Percentiles rank a stretch among this genome's conserved stretches.
Conservation (phyloP, 2,888 invertebrate genomes). For the Yponomeuta evonymella region DNA sequence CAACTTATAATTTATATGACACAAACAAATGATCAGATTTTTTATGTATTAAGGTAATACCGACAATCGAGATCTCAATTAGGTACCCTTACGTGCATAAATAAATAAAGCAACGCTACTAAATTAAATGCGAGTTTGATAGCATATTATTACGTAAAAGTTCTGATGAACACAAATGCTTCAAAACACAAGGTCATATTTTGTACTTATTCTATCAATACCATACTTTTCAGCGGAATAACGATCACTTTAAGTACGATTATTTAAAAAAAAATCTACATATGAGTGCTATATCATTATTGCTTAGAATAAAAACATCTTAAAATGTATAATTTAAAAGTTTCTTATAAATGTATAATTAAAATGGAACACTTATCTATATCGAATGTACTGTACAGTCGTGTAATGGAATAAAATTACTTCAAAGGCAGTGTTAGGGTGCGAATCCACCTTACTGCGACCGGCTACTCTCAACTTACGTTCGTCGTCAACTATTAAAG, state of each 20-base stretch:
- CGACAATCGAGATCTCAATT: conserved; percentile 12
- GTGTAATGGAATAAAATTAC: background rate
- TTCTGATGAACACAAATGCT: background rate
- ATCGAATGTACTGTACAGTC: background rate
- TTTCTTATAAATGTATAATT: background rate
- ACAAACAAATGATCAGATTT: conserved; percentile 1
- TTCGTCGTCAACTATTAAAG: too few relatives aligned
- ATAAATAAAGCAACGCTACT: conserved; percentile 1
- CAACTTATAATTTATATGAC: conserved; percentile 11
- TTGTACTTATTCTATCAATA: conserved; percentile 1
- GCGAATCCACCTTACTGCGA: background rate
- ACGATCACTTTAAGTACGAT: background rate
- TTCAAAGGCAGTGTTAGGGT: conserved; percentile 10
- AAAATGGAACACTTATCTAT: conserved; percentile 2
- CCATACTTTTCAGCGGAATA: background rate
- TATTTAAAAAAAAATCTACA: background rate
- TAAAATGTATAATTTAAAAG: conserved; percentile 1
- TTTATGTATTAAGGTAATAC: background rate
- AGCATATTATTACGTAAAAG: background rate
- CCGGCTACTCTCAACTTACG: background rate
- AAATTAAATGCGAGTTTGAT: conserved; percentile 8
- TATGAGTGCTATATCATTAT: background rate
- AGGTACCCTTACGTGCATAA: background rate
- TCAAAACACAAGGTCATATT: background rate
- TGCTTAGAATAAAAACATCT: conserved; percentile 1